phyloP scores from a whole-genome alignment of 30 jellyfish, hydroid and myxozoan species.

The Hydra vulgaris region DNA sequence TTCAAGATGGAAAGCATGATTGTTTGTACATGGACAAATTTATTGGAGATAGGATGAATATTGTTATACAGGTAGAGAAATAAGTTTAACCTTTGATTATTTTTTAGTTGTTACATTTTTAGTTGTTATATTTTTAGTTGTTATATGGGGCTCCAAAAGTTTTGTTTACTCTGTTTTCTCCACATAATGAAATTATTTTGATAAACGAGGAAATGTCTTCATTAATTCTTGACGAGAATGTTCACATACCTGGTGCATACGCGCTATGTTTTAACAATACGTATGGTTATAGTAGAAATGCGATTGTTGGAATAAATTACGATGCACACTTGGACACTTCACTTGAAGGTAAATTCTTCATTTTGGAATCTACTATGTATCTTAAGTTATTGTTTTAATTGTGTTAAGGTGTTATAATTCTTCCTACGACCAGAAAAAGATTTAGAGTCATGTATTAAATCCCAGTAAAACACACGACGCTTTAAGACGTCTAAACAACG shows the following conservation, averaged over 20 bases:
- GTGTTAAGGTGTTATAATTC: too few species aligned
- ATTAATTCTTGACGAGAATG: not conserved
- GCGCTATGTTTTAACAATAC: not conserved
- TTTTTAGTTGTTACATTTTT: too few species aligned
- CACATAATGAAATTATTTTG: not conserved
- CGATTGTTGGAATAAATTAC: not conserved
- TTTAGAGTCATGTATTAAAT: too few species aligned
- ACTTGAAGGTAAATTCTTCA: not conserved
- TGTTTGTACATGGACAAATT: not conserved
- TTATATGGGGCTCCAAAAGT: not conserved
- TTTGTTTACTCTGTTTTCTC: not conserved
- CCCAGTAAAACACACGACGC: too few species aligned
- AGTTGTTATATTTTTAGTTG: too few species aligned
- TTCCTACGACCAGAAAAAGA: too few species aligned
- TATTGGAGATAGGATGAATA: not conserved
- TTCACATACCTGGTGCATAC: not conserved
- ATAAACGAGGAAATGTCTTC: not conserved
- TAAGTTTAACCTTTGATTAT: too few species aligned
- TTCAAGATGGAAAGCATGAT: not conserved
- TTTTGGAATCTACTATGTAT: too few species aligned
- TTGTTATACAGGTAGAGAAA: not conserved
- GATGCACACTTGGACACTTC: not conserved
- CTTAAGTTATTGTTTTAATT: too few species aligned
- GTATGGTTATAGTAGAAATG: not conserved
- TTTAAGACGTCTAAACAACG: too few species aligned